These are phyloP conservation scores for Rhynchomys soricoides DNA, from an alignment of 2,113 vertebrate species.

Conservation along the genomic window DNA sequence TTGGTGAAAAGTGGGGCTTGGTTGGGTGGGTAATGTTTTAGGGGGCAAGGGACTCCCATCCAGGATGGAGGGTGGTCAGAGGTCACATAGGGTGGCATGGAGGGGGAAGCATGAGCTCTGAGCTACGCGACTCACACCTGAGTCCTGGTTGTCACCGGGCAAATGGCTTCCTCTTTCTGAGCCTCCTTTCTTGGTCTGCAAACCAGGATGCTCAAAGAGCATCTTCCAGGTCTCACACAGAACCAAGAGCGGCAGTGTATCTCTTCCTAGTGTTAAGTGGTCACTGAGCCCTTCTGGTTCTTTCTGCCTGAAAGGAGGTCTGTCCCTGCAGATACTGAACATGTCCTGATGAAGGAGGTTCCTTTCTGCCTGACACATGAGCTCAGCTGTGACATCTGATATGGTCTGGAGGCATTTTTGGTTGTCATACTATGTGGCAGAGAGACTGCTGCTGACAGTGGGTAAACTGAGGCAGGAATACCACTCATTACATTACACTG, in stretches of 20 bases:
- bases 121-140: neutral
- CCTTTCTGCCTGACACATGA: neutral
- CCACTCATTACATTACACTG: accelerated
- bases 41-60: neutral
- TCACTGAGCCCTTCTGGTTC: neutral
- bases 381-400: neutral
- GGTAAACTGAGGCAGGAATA: neutral
- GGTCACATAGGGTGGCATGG: neutral
- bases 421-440: neutral
- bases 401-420: neutral
- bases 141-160: neutral
- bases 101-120: neutral
- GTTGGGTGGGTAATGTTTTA: neutral
- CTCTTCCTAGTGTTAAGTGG: too few relatives aligned
- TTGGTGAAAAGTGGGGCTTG: neutral
- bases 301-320: too few relatives aligned
- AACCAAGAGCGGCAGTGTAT: neutral
- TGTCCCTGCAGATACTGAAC: neutral
- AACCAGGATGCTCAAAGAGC: neutral
- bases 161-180: neutral
- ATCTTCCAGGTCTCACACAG: neutral
- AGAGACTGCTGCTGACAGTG: neutral
- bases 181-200: neutral
- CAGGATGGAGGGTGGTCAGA: neutral
- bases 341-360: neutral